Base-by-base conservation (phyloP, 2,797 vertebrate species). In the Cottoperca gobio region DNA sequence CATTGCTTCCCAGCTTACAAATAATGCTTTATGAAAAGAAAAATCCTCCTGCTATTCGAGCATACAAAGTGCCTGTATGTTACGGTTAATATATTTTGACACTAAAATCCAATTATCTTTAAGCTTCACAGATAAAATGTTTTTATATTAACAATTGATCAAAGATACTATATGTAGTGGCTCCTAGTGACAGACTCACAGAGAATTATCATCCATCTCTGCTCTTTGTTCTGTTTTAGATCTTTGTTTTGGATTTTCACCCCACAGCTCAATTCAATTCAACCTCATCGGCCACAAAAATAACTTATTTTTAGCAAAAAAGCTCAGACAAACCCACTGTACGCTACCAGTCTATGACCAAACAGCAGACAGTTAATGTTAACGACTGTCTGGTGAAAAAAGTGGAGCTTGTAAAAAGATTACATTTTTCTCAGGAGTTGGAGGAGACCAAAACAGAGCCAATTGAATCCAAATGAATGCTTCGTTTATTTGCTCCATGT, bases 41-140 rank as follows among this genome's bases (percentile, higher is more conserved):
- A 37, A 46, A 66, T 48, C 14, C 7, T 40, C 13, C 10, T 8
- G 23, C 19, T 33, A 57, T 48, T 61, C 23, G 58, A 54, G 33
- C 9, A 0, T 43, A 76, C 24, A 45, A 33, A 64, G 57, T 45
- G 10, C 2, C 31, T 13, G 16, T 50, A 48, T 55, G 68, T 58
- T 31, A 71, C 43, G 8, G 31, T 53, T 70, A n/a, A 23, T 73
- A 52, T 58, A 45, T 49, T 3, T 12, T 55, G 57, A 68, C 5
- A 54, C 74, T 59, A 73, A 79, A 70, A 62, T 39, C 35, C 35
- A 66, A 74, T 64, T 57, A 70, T 70, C 65, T 70, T 33, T 31
- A 73, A 42, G 50, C 14, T 31, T 46, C 46, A 39, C 54, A 39
- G 23, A 70, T 74, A 55, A 57, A 68, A 48, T 59, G 19, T 19